Evolutionary conservation across 2,888 invertebrate species (phyloP).

Genomic region (Tenodera sinensis): DNA sequence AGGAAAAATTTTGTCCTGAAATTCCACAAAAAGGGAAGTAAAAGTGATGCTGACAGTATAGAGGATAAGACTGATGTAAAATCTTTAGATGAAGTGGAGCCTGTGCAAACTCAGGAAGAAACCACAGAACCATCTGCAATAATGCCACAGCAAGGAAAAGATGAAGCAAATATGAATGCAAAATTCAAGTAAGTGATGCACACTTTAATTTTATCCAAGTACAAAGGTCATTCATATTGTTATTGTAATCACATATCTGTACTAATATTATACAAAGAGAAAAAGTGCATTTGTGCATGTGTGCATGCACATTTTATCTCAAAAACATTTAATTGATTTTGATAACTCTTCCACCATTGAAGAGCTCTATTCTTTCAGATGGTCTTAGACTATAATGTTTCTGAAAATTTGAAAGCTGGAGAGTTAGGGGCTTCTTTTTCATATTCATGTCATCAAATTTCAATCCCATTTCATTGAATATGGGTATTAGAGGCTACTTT

Average conservation of each 20-base stretch:
- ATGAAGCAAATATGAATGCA: slow-evolving; percentile 40
- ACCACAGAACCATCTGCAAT: neutral
- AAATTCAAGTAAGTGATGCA: slow-evolving; percentile 24
- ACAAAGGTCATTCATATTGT: neutral
- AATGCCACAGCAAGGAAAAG: slow-evolving; percentile 34
- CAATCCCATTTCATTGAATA: no score
- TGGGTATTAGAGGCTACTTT: no score
- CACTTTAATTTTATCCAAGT: neutral
- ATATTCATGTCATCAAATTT: no score
- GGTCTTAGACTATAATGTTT: no score
- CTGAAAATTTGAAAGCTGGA: no score
- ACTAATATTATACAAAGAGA: no score
- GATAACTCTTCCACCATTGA: no score
- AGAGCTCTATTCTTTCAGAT: no score
- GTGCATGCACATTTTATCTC: no score
- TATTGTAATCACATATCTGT: neutral
- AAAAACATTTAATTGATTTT: no score
- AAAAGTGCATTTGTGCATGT: no score
- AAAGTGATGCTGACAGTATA: slow-evolving; percentile 46
- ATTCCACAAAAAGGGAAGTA: slow-evolving; percentile 53
- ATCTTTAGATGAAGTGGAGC: slow-evolving; percentile 41
- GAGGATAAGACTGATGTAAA: slow-evolving; percentile 33
- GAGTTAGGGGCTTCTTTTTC: no score
- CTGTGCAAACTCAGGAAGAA: neutral
- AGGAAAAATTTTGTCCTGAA: slow-evolving; percentile 64